Evolutionary conservation across 1,140 invertebrate species (phyloP).

Genomic region (Pristionchus pacificus): DNA sequence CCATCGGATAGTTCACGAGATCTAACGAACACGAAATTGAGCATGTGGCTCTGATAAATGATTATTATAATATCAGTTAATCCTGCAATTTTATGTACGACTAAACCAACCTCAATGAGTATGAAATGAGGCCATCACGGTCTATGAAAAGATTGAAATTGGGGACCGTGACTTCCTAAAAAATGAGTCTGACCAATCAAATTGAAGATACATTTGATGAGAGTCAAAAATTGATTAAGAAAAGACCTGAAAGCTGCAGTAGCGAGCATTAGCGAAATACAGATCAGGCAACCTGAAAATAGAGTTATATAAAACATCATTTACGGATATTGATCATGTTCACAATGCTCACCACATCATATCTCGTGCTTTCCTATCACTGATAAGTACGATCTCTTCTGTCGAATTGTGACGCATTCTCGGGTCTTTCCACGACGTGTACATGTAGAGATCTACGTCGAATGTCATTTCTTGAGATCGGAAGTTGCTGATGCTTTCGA

Average conservation of each 20-base stretch:
- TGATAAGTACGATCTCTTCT: conserved; percentile 52
- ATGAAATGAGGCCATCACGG: conserved; percentile 57
- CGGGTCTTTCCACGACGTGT: conserved; percentile 49
- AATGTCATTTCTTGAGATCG: conserved; percentile 49
- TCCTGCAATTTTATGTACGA: no score
- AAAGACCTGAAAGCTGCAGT: no score
- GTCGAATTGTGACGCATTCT: conserved; percentile 39
- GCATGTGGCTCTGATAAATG: no score
- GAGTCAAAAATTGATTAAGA: no score
- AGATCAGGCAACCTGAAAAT: conserved; percentile 65
- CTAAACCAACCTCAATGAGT: no score
- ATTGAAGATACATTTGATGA: no score
- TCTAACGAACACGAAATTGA: no score
- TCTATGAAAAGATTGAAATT: conserved; percentile 58
- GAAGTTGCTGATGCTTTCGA: conserved; percentile 50
- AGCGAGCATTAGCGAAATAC: conserved; percentile 54
- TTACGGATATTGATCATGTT: no score
- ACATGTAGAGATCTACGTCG: conserved; percentile 55
- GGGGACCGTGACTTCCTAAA: conserved; percentile 52
- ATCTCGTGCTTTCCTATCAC: conserved; percentile 43
- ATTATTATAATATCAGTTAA: no score
- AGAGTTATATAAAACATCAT: no score
- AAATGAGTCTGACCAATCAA: no score
- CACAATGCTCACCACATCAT: conserved; percentile 49
- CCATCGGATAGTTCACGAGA: no score